These are phyloP conservation scores for Odocoileus hemionus DNA, from an alignment of 2,113 vertebrate genomes.

Conservation along the genomic window DNA sequence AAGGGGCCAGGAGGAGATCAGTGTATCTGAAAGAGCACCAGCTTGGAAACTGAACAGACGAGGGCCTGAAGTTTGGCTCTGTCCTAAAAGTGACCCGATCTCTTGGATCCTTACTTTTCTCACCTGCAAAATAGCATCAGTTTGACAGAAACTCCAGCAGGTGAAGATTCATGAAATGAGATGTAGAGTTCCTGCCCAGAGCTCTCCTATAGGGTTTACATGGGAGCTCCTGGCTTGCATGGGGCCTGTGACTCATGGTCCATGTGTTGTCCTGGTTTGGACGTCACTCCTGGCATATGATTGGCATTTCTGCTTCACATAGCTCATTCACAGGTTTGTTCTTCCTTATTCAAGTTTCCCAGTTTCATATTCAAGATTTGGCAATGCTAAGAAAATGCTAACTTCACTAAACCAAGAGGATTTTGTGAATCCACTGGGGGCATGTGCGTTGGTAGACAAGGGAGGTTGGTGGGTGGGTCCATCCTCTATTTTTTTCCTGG, in stretches of 20 bases:
- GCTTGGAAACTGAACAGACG: neutral
- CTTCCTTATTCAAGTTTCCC: neutral
- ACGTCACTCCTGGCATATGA: neutral
- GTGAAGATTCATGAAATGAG: neutral
- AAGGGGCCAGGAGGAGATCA: neutral
- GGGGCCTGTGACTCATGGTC: neutral
- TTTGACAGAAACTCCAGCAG: neutral
- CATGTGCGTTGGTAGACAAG: accelerated
- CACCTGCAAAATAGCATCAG: neutral
- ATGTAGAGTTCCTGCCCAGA: neutral
- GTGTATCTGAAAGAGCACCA: neutral
- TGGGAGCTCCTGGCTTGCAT: accelerated
- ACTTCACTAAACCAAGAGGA: neutral
- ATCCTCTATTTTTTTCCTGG: neutral
- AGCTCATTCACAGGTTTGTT: neutral
- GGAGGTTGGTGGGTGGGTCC: neutral
- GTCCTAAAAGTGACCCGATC: neutral
- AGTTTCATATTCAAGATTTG: neutral
- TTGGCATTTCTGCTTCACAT: neutral
- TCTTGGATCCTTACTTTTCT: neutral
- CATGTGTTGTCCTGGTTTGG: neutral
- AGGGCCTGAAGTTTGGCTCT: neutral
- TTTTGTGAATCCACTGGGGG: neutral
- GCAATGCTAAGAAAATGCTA: neutral
- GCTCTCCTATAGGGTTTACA: neutral